phyloP scores from a whole-genome alignment of 2,113 vertebrate genomes.

The Hystrix brachyura region DNA sequence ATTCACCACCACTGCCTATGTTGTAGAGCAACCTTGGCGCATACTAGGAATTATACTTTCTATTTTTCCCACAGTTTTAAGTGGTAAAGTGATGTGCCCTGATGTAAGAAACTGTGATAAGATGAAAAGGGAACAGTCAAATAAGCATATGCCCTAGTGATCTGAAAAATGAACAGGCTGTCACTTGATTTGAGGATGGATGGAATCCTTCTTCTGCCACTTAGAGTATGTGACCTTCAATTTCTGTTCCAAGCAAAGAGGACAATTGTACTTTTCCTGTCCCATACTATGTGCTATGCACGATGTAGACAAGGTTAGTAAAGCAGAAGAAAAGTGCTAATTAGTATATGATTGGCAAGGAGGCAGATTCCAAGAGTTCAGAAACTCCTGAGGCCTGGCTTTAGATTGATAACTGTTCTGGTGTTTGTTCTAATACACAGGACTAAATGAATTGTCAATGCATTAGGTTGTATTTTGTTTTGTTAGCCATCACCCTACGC shows the following conservation, averaged over 20 bases:
- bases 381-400: conserved; percentile 37
- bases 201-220: neutral
- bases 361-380: conserved; percentile 61
- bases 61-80: neutral
- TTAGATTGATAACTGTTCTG: conserved; percentile 38
- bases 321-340: conserved; percentile 52
- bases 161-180: conserved; percentile 59
- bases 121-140: conserved; percentile 13
- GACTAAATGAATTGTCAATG: conserved; percentile 48
- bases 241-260: neutral
- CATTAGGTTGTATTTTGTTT: conserved; percentile 20
- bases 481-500: neutral
- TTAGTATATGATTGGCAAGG: conserved; percentile 44
- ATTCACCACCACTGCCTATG: neutral
- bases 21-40: neutral
- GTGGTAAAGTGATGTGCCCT: conserved; percentile 14
- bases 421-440: conserved; percentile 47
- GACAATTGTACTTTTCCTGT: neutral
- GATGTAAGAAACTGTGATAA: conserved; percentile 40
- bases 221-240: neutral
- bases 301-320: conserved; percentile 9
- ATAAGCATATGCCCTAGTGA: neutral
- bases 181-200: conserved; percentile 4
- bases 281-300: neutral
- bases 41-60: conserved; percentile 8